Evolutionary conservation across 2,888 invertebrate species (phyloP).

Genomic region (Hymenopus coronatus): DNA sequence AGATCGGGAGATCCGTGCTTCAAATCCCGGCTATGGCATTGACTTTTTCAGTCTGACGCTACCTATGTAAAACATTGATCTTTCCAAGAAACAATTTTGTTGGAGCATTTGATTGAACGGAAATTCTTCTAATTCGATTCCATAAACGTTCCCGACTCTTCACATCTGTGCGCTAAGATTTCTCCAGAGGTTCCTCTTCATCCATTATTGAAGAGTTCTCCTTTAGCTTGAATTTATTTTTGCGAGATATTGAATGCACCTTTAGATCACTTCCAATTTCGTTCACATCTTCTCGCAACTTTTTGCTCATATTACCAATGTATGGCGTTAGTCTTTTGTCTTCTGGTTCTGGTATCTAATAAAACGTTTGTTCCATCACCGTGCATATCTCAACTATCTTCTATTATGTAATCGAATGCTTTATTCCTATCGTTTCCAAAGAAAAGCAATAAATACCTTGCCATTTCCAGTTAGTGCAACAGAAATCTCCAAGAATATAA

Average conservation of each 20-base stretch:
- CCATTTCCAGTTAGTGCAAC: no score
- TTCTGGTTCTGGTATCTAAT: no score
- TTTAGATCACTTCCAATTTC: neutral
- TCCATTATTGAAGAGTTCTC: neutral
- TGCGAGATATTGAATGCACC: neutral
- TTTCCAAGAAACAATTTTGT: neutral
- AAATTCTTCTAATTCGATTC: neutral
- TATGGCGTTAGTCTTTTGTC: neutral
- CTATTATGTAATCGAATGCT: no score
- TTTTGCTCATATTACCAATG: neutral
- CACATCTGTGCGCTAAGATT: neutral
- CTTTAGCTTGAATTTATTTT: neutral
- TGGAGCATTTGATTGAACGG: neutral
- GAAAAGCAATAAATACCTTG: no score
- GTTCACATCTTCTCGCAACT: neutral
- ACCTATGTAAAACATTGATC: no score
- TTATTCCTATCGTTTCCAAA: no score
- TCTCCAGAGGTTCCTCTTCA: neutral
- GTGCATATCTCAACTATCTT: no score
- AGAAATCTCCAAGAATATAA: no score
- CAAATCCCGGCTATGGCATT: no score
- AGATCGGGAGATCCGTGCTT: no score
- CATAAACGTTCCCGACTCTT: neutral
- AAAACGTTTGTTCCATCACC: no score
- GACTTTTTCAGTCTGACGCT: no score